phyloP scores from a whole-genome alignment of 2,113 vertebrate species.

The Synodontis membranacea region DNA sequence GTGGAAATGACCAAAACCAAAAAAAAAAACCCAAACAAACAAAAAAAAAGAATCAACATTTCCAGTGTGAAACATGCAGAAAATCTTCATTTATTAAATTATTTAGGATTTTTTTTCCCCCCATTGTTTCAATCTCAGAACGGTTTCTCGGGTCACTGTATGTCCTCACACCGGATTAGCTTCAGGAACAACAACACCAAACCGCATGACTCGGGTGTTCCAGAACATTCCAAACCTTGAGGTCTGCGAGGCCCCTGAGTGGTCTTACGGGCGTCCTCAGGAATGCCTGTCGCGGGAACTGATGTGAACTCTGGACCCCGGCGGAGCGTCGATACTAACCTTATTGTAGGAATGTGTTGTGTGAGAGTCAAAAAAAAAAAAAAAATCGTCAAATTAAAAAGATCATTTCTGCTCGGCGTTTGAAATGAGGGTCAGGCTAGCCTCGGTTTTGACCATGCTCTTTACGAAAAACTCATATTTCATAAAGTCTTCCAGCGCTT shows the following conservation, averaged over 20 bases:
- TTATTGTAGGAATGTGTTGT: neutral
- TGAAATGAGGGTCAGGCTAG: neutral
- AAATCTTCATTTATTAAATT: neutral
- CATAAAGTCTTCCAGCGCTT: neutral
- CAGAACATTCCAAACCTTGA: conserved; percentile 73
- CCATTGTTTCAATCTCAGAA: conserved; percentile 48
- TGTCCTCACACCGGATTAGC: conserved; percentile 65
- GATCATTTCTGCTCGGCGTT: neutral
- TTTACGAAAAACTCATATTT: neutral
- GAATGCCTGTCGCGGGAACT: conserved; percentile 17
- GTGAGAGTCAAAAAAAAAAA: neutral
- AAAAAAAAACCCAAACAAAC: neutral
- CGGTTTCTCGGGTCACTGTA: conserved; percentile 62
- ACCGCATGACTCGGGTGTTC: conserved; percentile 64
- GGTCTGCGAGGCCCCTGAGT: conserved; percentile 56
- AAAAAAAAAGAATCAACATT: neutral
- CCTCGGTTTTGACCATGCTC: neutral
- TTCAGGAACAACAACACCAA: conserved; percentile 58
- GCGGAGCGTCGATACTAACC: neutral
- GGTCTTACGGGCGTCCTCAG: conserved; percentile 19
- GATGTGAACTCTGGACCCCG: conserved; percentile 11
- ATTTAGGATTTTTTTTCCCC: conserved; percentile 39
- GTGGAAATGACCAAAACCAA: neutral
- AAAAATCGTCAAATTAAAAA: neutral
- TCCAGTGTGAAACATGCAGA: neutral